phyloP scores from a whole-genome alignment of 2,797 vertebrate genomes.

The Chaetophractus vellerosus region DNA sequence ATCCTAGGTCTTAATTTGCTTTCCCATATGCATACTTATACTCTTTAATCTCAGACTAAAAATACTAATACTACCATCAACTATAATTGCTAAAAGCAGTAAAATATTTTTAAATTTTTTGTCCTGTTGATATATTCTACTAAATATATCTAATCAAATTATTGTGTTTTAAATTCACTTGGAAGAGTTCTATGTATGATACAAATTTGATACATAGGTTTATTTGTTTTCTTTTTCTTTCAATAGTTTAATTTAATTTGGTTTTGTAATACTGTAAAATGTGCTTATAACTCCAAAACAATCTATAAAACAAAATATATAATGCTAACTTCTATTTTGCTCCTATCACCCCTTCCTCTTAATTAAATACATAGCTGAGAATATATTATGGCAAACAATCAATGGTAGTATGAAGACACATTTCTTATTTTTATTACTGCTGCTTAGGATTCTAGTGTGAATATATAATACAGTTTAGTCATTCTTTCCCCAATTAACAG shows the following conservation, averaged over 20 bases:
- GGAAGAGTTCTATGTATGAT: background rate
- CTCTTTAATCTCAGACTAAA: conserved; percentile 39
- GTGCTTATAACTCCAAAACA: background rate
- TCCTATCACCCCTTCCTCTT: background rate
- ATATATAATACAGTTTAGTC: background rate
- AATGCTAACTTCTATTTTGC: background rate
- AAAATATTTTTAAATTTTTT: background rate
- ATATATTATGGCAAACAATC: background rate
- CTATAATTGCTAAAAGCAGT: background rate
- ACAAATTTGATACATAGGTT: background rate
- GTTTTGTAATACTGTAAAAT: background rate
- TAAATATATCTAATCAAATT: background rate
- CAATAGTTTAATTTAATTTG: background rate
- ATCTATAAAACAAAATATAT: background rate
- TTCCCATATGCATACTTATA: background rate
- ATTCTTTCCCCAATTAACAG: background rate
- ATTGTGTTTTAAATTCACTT: background rate
- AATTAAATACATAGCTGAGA: too few species aligned
- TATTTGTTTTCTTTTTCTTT: background rate
- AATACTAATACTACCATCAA: background rate
- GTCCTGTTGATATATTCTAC: background rate
- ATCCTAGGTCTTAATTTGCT: conserved; percentile 37
- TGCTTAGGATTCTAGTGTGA: background rate
- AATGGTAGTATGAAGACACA: background rate
- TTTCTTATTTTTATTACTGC: background rate